phyloP scores from a whole-genome alignment of 2,888 invertebrate genomes.

The Troilus luridus region DNA sequence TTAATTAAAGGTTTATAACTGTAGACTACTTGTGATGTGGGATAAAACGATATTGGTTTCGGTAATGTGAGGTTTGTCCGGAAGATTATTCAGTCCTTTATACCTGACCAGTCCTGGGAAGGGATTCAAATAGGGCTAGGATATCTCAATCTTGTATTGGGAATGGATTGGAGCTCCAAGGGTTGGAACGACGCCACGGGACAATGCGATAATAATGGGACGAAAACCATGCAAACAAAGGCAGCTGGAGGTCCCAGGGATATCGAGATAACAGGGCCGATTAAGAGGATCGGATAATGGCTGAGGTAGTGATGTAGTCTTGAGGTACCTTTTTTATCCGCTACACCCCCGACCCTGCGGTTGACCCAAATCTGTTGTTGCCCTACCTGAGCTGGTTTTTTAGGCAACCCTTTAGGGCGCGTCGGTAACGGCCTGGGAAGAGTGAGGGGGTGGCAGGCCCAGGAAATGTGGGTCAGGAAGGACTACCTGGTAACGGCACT shows the following conservation, averaged over 20 bases:
- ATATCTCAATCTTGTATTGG: not conserved
- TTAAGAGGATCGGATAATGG: not conserved
- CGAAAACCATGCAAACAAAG: not conserved
- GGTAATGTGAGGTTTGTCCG: too few relatives aligned
- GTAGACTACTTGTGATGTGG: too few relatives aligned
- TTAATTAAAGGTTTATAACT: too few relatives aligned
- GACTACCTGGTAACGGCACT: constrained; percentile 57
- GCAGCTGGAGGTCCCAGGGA: constrained; percentile 14
- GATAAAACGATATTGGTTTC: too few relatives aligned
- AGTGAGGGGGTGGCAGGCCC: constrained; percentile 22
- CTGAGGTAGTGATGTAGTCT: constrained; percentile 22
- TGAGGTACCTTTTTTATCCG: not conserved
- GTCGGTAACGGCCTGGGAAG: constrained; percentile 54
- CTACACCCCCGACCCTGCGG: constrained; percentile 22
- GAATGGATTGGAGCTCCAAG: not conserved
- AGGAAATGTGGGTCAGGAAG: constrained; percentile 54
- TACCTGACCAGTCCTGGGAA: not conserved
- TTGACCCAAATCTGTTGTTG: constrained; percentile 54
- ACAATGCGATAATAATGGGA: not conserved
- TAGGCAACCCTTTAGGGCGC: constrained; percentile 49
- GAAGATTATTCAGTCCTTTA: not conserved
- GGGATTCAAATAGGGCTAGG: not conserved
- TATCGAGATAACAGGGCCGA: constrained; percentile 15
- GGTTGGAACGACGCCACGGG: not conserved
- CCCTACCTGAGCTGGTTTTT: constrained; percentile 45